These are phyloP conservation scores for Hystrix brachyura DNA, from an alignment of 2,113 vertebrate genomes.

Conservation along the genomic window DNA sequence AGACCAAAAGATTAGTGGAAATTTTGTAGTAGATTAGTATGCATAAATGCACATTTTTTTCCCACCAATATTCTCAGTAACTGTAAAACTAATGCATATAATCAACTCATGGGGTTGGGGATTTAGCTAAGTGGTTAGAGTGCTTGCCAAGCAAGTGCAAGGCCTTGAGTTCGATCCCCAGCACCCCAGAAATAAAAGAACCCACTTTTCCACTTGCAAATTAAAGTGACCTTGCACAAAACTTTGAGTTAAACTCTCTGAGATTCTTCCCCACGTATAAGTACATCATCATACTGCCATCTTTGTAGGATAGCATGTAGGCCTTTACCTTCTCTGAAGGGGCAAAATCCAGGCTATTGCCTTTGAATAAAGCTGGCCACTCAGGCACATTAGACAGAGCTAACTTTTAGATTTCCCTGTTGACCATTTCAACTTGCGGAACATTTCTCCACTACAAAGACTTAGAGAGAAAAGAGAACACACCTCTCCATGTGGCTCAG, in stretches of 20 bases:
- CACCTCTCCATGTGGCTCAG: neutral
- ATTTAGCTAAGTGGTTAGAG: no score
- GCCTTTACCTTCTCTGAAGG: neutral
- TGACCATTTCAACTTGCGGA: neutral
- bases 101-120: neutral
- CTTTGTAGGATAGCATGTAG: neutral
- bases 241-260: neutral
- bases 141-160: no score
- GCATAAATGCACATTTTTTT: neutral
- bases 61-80: neutral
- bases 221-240: neutral
- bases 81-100: neutral
- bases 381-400: neutral
- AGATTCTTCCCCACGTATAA: no score
- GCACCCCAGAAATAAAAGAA: neutral
- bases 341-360: fast-evolving
- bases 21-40: neutral
- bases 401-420: neutral
- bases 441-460: neutral
- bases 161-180: no score
- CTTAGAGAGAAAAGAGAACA: neutral
- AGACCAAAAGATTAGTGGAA: neutral
- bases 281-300: no score
- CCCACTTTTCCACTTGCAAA: neutral
- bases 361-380: neutral